These are phyloP conservation scores for Gorsachius goisagi DNA, from an alignment of 2,113 vertebrate genomes.

Conservation along the genomic window DNA sequence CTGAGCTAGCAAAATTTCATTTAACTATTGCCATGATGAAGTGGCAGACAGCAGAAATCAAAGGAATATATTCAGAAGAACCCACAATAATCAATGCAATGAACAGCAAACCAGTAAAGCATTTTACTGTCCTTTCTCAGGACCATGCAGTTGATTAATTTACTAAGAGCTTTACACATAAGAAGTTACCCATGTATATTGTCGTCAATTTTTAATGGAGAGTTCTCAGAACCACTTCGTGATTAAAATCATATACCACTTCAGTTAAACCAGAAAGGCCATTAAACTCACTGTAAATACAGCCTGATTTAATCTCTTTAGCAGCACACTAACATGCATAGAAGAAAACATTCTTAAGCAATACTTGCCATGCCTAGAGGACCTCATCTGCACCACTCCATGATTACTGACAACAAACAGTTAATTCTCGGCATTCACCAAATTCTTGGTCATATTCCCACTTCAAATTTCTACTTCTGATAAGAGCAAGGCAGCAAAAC, in stretches of 20 bases:
- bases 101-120: slow-evolving; percentile 18
- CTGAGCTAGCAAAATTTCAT: slow-evolving; percentile 3
- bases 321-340: background rate
- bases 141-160: background rate
- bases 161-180: slow-evolving; percentile 4
- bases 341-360: background rate
- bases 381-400: background rate
- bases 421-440: background rate
- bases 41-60: background rate
- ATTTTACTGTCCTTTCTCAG: background rate
- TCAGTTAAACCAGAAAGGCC: background rate
- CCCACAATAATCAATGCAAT: background rate
- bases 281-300: background rate
- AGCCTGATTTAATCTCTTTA: background rate
- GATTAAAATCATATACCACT: background rate
- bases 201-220: background rate
- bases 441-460: background rate
- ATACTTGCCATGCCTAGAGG: background rate
- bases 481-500: background rate
- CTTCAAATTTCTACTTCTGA: background rate
- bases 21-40: background rate
- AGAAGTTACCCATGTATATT: background rate
- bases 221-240: background rate
- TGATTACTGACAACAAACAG: background rate
- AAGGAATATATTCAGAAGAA: background rate